Base-by-base conservation (phyloP, 2,888 invertebrate genomes). In the Habroteleia sp. region DNA sequence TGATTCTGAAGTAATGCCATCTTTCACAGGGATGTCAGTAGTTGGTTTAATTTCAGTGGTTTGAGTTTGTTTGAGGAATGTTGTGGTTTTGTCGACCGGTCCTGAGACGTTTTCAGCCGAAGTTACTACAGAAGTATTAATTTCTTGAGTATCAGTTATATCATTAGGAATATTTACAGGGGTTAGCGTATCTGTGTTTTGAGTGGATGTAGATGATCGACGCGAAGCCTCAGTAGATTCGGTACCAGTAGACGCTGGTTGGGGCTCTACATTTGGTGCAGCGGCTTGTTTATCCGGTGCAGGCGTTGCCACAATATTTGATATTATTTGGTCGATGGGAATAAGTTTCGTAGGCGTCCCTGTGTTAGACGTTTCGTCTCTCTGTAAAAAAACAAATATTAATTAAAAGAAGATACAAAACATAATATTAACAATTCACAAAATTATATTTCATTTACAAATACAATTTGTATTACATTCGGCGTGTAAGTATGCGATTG, bases 301-400 rank as follows among this genome's bases (percentile, higher is more conserved):
- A 1, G 84, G 81, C 13, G 80, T 76, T 25, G 77, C 74, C n/a
- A 87, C 81, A 8, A 88, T 88, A 11, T 87, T 85, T 7, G 89
- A 87, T 74, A 88, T 84, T 73, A 88, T 88, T 72, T 88, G 88
- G 23, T 88, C 88, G 29, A 88, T 88, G 10, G 87, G 87, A 65
- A 88, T 77, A 35, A 88, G 76, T 74, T 88, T 88, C 10, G 87
- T 86, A n/a, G 88, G 85, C 3, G 86, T 85, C 7, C 85, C 86
- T 1, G 85, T 83, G 42, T 88, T 88, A 1, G 87, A 88, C 37
- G 88, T 88, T 83, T 89, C 89, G 81, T 89, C 89, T 84, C 89
- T 89, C 89, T 89, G 86, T 23, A 89, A 88, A 76, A 46, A 37
- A 54, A 74, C 72, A n/a, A 14, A 41, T 4, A n/a, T n/a, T n/a